These are phyloP conservation scores for Nemurella pictetii DNA, from an alignment of 2,888 invertebrate species.

Conservation along the genomic window DNA sequence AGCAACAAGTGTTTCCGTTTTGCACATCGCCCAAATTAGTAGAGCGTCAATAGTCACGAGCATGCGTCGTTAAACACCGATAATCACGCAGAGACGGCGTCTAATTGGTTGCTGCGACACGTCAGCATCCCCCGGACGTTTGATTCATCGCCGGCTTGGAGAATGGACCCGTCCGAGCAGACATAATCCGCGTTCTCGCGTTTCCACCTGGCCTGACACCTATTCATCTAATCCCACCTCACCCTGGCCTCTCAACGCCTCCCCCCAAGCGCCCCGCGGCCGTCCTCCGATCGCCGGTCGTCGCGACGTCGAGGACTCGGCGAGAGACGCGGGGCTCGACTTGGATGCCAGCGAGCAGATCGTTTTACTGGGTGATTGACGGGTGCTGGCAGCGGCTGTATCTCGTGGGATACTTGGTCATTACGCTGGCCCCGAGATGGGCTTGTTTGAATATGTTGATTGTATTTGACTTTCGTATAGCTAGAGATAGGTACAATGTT, in stretches of 20 bases:
- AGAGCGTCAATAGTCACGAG: too few relatives aligned
- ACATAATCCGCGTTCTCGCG: constrained; percentile 27
- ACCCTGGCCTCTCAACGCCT: too few relatives aligned
- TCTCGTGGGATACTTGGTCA: not conserved
- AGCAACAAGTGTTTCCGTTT: not conserved
- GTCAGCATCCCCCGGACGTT: not conserved
- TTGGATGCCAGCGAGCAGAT: not conserved
- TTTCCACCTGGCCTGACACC: constrained; percentile 31
- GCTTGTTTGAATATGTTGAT: not conserved
- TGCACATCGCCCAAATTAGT: not conserved
- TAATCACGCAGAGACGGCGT: not conserved
- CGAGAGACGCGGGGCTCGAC: not conserved
- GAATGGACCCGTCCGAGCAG: constrained; percentile 23
- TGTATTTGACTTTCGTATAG: not conserved
- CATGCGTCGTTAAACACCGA: not conserved
- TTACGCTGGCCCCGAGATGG: too few relatives aligned
- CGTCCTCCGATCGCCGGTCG: too few relatives aligned
- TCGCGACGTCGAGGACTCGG: too few relatives aligned
- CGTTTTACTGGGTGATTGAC: not conserved
- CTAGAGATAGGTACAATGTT: not conserved
- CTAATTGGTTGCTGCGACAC: not conserved
- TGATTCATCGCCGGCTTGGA: not conserved
- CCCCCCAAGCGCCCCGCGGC: too few relatives aligned
- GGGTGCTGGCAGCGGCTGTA: not conserved
- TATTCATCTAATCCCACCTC: constrained; percentile 24